A percentile compares a stretch with the other conserved stretches of the same genome.
Conservation (phyloP, 2,888 invertebrate genomes). For the Macrosiphum euphorbiae region DNA sequence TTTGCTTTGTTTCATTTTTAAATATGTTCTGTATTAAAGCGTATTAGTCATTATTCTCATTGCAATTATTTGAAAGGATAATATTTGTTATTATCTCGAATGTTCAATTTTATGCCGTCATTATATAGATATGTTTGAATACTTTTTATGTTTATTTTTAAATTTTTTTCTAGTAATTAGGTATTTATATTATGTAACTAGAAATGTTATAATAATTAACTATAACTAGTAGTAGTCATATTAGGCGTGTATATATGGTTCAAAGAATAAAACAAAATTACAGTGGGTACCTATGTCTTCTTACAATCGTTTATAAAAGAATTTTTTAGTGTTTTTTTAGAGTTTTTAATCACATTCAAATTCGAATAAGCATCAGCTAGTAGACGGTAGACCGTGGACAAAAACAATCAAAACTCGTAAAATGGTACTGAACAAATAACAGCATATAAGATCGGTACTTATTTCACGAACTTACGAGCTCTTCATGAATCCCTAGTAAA, state of each 20-base stretch:
- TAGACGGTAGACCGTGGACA: too few species aligned
- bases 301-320: not conserved
- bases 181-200: not conserved
- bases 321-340: too few species aligned
- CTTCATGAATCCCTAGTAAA: too few species aligned
- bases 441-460: too few species aligned
- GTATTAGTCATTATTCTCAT: not conserved
- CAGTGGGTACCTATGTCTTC: not conserved
- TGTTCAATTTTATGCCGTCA: not conserved
- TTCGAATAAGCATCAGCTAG: too few species aligned
- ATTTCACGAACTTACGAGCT: too few species aligned
- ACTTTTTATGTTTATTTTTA: not conserved
- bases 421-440: too few species aligned
- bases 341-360: too few species aligned
- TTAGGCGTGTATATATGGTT: not conserved
- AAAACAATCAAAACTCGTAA: too few species aligned
- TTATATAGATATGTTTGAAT: not conserved
- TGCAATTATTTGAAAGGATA: not conserved
- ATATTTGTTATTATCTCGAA: not conserved
- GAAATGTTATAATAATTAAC: not conserved
- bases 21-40: not conserved
- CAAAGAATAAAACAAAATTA: not conserved
- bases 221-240: not conserved
- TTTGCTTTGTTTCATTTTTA: not conserved
- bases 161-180: not conserved